Percentiles rank a stretch among this genome's conserved stretches.
These are phyloP conservation scores for Parthenolecanium corni DNA, from an alignment of 2,888 invertebrate species.

Conservation along the genomic window DNA sequence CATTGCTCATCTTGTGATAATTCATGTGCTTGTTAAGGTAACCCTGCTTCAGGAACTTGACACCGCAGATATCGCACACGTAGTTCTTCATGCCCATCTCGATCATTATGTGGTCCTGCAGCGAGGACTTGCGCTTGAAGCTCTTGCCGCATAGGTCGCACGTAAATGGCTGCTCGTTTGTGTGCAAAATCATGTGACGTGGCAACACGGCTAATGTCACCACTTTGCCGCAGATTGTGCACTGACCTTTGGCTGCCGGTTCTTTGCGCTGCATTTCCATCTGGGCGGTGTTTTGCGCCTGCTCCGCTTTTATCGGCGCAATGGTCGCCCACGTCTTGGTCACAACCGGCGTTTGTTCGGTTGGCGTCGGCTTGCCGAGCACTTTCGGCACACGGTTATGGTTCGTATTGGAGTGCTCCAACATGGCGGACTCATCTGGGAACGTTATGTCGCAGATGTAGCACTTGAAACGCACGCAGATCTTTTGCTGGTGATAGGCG, in stretches of 20 bases:
- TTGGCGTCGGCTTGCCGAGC: too few relatives aligned
- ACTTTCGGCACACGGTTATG: slow-evolving; percentile 2
- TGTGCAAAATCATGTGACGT: slow-evolving; percentile 21
- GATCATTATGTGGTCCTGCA: slow-evolving; percentile 23
- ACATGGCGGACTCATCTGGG: background rate
- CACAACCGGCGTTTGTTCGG: too few relatives aligned
- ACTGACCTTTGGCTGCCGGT: slow-evolving; percentile 1
- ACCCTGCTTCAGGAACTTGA: slow-evolving; percentile 22
- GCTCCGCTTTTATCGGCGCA: background rate
- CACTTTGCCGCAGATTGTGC: slow-evolving; percentile 6
- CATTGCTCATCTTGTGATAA: slow-evolving; percentile 19
- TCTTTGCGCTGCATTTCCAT: background rate
- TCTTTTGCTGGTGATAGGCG: slow-evolving; percentile 16
- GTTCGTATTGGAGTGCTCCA: background rate
- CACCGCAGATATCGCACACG: slow-evolving; percentile 20
- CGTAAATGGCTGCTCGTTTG: slow-evolving; percentile 2
- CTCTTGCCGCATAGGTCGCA: slow-evolving; percentile 17
- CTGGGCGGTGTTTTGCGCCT: background rate
- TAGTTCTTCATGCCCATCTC: slow-evolving; percentile 27
- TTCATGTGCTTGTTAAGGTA: slow-evolving; percentile 20
- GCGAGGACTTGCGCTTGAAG: slow-evolving; percentile 20
- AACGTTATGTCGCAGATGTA: slow-evolving; percentile 13
- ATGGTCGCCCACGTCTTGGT: too few relatives aligned
- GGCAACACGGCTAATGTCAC: slow-evolving; percentile 17
- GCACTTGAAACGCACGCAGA: slow-evolving; percentile 11